Conservation (phyloP, 2,888 invertebrate species). For the Thymelicus acteon region DNA sequence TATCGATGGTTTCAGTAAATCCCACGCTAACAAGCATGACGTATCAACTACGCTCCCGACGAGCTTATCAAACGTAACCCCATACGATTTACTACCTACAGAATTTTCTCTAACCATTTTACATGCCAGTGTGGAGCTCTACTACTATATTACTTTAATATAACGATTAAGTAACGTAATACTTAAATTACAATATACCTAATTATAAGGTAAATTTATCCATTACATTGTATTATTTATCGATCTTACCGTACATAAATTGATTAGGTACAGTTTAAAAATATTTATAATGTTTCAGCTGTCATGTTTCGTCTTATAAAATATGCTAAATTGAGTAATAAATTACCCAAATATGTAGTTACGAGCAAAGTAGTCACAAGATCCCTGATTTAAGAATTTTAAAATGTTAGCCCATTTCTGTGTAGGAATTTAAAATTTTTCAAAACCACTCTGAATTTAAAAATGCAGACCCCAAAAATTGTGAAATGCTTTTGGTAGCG, state of each 20-base stretch:
- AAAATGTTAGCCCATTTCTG: not conserved
- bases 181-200: not conserved
- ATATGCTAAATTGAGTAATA: no score
- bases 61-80: slow-evolving; percentile 22
- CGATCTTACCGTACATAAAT: no score
- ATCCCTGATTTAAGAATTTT: no score
- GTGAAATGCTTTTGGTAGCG: slow-evolving; percentile 3
- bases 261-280: no score
- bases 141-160: not conserved
- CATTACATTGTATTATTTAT: no score
- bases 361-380: no score
- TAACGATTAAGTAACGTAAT: not conserved
- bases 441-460: not conserved
- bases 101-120: not conserved
- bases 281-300: no score
- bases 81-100: not conserved
- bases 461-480: not conserved
- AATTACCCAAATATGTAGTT: no score
- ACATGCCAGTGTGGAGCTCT: not conserved
- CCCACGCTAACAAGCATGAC: slow-evolving; percentile 24
- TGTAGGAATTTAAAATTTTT: not conserved
- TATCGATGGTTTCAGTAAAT: slow-evolving; percentile 24
- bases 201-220: no score
- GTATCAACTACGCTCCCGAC: slow-evolving; percentile 13
- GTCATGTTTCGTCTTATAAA: no score